Base-by-base conservation (phyloP, 2,797 vertebrate species). In the Alectoris magna region DNA sequence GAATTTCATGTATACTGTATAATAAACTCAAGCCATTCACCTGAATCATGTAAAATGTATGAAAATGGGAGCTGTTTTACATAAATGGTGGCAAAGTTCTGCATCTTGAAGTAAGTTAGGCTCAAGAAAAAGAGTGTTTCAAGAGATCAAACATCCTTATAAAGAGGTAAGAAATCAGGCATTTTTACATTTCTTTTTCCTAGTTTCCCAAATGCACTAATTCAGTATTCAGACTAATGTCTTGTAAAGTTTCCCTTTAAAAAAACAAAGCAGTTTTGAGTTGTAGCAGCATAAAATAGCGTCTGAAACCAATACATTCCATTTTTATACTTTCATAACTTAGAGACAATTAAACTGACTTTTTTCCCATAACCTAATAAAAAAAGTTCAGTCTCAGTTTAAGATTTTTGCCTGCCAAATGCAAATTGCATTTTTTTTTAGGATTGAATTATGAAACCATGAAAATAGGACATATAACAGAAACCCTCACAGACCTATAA, bases 341-440 rank as follows among this genome's bases (percentile, higher is more conserved):
- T 93, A 78, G 44, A 88, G 69, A 94, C 68, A 94, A 91, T 93
- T 91, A 93, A 94, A 90, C 39, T 84, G 79, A 87, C 34, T 38
- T 94, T 88, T 55, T 78, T 15, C 71, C 36, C 64, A 83, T 76
- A 93, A 79, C 24, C 56, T 87, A 84, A 94, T 90, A 89, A 60
- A 94, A 91, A 94, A 94, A 84, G 44, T 36, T 31, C 19, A 68
- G 74, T 87, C 74, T 55, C 4, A 7, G 24, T n/a, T 87, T 91
- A 96, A 70, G 81, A 51, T 38, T 67, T 71, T 73, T 90, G 39
- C 81, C 75, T 97, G 68, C 46, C 70, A 69, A 96, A 78, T 77
- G 46, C 34, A 93, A 87, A 92, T 86, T 70, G 81, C 72, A 88
- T 74, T 69, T 87, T 93, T 93, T 93, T 95, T 96, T 91, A 95